Conservation (phyloP, 2,888 invertebrate genomes). For the Leptopilina syphax region DNA sequence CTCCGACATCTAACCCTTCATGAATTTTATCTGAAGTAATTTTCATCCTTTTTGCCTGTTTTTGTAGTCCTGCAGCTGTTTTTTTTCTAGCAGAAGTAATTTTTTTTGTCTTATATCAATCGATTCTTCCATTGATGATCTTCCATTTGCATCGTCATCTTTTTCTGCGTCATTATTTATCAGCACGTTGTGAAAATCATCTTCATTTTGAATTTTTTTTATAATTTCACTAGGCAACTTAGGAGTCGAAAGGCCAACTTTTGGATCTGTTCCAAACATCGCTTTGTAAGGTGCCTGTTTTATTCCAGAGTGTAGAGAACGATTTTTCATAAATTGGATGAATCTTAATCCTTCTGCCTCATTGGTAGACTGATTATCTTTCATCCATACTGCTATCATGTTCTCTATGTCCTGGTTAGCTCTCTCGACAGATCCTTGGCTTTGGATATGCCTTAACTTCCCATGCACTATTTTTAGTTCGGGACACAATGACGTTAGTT, state of each 20-base stretch:
- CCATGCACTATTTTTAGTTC: conserved; percentile 61
- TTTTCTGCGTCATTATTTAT: background rate
- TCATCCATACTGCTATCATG: conserved; percentile 21
- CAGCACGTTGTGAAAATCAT: background rate
- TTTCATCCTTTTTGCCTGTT: no score
- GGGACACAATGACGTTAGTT: conserved; percentile 58
- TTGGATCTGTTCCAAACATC: conserved; percentile 67
- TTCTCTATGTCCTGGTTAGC: conserved; percentile 19
- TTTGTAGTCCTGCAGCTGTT: no score
- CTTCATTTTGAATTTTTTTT: background rate
- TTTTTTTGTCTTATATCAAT: background rate
- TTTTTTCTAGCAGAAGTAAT: background rate
- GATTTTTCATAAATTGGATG: conserved; percentile 16
- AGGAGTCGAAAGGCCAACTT: conserved; percentile 48
- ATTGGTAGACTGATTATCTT: conserved; percentile 62
- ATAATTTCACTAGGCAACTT: background rate
- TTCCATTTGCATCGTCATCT: background rate
- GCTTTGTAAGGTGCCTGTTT: conserved; percentile 67
- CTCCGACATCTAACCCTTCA: no score
- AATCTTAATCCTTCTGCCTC: conserved; percentile 57
- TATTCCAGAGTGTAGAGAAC: conserved; percentile 16
- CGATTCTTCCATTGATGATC: background rate
- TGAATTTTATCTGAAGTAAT: no score
- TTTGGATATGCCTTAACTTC: conserved; percentile 25
- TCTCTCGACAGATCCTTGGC: conserved; percentile 14